These are phyloP conservation scores for Delphinapterus leucas DNA, from an alignment of 2,113 vertebrate species.

Conservation along the genomic window DNA sequence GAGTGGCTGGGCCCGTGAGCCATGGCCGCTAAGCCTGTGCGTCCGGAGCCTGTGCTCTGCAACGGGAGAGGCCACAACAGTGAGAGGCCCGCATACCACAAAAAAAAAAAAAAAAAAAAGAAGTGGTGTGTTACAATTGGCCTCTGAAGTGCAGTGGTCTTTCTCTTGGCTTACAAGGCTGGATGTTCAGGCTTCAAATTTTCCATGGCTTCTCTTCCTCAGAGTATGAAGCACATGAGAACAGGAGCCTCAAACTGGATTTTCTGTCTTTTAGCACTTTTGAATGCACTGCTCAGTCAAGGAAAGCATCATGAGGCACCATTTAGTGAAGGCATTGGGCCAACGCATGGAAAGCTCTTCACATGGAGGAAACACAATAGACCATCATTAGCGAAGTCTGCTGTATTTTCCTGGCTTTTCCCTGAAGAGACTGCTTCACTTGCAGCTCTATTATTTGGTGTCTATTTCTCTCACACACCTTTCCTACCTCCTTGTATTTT, in stretches of 20 bases:
- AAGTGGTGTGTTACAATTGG: background rate
- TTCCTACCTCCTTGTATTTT: background rate
- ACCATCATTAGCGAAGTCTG: background rate
- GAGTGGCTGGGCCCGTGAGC: too few relatives aligned
- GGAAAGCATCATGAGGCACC: background rate
- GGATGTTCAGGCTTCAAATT: background rate
- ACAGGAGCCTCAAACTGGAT: background rate
- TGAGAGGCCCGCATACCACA: too few relatives aligned
- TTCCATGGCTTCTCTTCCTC: background rate
- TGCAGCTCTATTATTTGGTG: background rate
- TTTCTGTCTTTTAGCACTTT: background rate
- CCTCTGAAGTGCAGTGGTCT: background rate
- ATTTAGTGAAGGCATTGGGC: background rate
- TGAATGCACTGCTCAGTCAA: background rate
- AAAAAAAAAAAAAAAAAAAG: background rate
- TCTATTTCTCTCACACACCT: background rate
- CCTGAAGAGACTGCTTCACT: background rate
- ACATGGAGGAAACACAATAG: background rate
- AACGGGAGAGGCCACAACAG: too few relatives aligned
- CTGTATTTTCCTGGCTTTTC: background rate
- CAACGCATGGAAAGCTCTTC: background rate
- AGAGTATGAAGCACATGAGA: background rate
- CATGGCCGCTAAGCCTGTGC: too few relatives aligned
- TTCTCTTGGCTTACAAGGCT: background rate
- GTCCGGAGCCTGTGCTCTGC: too few relatives aligned